These are phyloP conservation scores for Priocnemis perturbator DNA, from an alignment of 2,888 invertebrate genomes.

Conservation along the genomic window DNA sequence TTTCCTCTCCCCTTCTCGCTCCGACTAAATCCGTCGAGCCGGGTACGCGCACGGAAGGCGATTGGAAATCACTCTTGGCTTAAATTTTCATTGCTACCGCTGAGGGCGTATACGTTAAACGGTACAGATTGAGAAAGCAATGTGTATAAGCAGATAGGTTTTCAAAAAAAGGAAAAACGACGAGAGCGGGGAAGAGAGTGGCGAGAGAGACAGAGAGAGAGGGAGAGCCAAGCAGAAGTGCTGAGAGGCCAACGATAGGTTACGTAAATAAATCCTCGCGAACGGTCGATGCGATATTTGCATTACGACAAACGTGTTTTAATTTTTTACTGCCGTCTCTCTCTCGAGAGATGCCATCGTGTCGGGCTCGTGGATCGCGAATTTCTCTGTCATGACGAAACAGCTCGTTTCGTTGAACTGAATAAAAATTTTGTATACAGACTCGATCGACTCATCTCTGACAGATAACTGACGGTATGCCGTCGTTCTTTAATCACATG, in stretches of 20 bases:
- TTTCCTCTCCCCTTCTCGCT: neutral
- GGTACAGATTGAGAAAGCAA: slow-evolving; percentile 5
- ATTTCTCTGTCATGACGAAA: slow-evolving; percentile 4
- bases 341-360: neutral
- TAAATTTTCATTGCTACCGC: slow-evolving; percentile 36
- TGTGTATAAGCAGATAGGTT: no score
- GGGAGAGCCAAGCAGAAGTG: neutral
- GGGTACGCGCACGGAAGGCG: slow-evolving; percentile 26
- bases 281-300: neutral
- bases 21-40: slow-evolving; percentile 14
- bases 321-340: neutral
- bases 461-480: no score
- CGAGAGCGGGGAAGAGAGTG: no score
- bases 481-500: no score
- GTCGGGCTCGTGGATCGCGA: neutral
- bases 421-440: no score
- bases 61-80: slow-evolving; percentile 51
- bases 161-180: neutral
- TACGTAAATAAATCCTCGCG: slow-evolving; percentile 5
- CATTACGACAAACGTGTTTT: slow-evolving; percentile 5
- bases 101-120: slow-evolving; percentile 50
- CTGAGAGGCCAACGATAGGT: slow-evolving; percentile 5
- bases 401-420: neutral
- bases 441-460: no score
- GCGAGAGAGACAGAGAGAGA: neutral